These are phyloP conservation scores for Chloebia gouldiae DNA, from an alignment of 2,113 vertebrate species.

Conservation along the genomic window DNA sequence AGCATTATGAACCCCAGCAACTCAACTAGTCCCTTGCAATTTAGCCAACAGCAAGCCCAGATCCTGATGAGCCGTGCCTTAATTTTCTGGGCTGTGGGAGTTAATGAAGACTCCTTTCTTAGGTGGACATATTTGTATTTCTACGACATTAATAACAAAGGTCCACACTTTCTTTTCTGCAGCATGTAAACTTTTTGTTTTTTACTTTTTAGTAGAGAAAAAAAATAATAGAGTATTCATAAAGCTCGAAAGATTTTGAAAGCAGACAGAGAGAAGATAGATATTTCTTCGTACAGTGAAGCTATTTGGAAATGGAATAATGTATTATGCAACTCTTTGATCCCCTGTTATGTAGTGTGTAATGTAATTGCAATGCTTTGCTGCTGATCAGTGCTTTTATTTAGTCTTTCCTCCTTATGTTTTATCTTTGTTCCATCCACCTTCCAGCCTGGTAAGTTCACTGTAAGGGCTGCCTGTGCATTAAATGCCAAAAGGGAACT, in stretches of 20 bases:
- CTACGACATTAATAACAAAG: constrained; percentile 84
- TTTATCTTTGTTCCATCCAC: background rate
- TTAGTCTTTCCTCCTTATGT: background rate
- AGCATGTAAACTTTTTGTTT: constrained; percentile 70
- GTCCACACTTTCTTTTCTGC: constrained; percentile 67
- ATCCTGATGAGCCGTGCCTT: constrained; percentile 85
- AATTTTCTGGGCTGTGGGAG: constrained; percentile 86
- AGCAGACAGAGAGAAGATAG: background rate
- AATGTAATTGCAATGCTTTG: background rate
- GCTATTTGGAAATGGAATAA: background rate
- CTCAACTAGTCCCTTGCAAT: constrained; percentile 82
- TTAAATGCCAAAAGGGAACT: constrained; percentile 46
- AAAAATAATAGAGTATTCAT: background rate
- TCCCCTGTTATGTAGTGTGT: background rate
- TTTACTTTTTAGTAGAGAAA: background rate
- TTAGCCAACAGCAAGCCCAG: constrained; percentile 76
- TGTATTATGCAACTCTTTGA: background rate
- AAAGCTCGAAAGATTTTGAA: too few species aligned
- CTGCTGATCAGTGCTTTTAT: background rate
- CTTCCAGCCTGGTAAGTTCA: background rate
- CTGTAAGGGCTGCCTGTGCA: background rate
- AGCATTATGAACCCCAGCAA: constrained; percentile 83
- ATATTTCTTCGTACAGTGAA: background rate
- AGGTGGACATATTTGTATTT: constrained; percentile 87
- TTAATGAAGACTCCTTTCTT: constrained; percentile 84